Conservation (phyloP, 2,888 invertebrate species). For the Drosophila lutescens region DNA sequence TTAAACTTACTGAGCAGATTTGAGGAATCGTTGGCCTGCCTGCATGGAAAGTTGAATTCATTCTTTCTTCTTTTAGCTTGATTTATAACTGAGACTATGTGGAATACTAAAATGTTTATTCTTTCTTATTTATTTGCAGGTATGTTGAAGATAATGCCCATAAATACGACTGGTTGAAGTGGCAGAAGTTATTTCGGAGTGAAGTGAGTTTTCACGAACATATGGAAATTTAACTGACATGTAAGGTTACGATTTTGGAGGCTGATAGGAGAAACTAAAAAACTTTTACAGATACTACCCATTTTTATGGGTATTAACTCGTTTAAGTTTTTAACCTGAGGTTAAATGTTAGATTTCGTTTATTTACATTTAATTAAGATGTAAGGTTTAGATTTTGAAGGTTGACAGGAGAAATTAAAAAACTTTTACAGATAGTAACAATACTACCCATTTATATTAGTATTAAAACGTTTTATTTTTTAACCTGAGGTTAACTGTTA, state of each 20-base stretch:
- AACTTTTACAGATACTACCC: no score
- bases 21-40: constrained; percentile 1
- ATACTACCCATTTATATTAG: no score
- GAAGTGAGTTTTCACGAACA: constrained; percentile 7
- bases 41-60: constrained; percentile 7
- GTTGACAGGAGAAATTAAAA: no score
- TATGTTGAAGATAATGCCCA: constrained; percentile 26
- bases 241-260: background rate
- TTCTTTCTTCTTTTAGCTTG: background rate
- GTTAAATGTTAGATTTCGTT: no score
- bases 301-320: no score
- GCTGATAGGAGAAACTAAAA: background rate
- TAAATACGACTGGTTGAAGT: constrained; percentile 1
- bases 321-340: no score
- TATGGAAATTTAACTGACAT: constrained; percentile 2
- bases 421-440: no score
- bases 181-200: constrained; percentile 1
- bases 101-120: constrained; percentile 29
- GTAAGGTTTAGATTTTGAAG: no score
- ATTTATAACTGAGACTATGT: constrained; percentile 19
- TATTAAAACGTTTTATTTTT: no score
- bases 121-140: constrained; percentile 24
- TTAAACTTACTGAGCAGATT: constrained; percentile 13
- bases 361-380: no score
- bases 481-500: no score